Base-by-base conservation (phyloP, 2,888 invertebrate genomes). In the Hyposoter dolosus region DNA sequence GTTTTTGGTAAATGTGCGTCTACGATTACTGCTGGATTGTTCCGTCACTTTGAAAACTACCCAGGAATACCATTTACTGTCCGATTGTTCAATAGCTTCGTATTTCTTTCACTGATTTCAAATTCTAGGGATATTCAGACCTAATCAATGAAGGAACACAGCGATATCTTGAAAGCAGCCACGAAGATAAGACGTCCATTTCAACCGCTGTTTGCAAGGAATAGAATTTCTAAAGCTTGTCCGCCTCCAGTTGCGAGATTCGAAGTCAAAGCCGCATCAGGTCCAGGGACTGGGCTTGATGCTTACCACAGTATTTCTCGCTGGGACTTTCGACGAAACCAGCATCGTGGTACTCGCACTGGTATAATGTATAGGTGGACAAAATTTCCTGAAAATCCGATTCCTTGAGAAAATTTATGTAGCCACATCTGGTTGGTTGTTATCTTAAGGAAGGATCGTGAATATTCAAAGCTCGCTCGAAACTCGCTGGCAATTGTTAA, bases 221-320 rank as follows among this genome's bases (percentile, higher is more conserved):
- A 63, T 71, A 65, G 53, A 71, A 83, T 69, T 80, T 45, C 69
- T 76, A 28, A 63, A 71, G 80, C 47, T 84, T 76, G 71, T 84
- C 19, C 47, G 35, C 19, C 12, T 43, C 56, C 28, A 10, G 65
- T 19, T 40, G 53, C 23, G 66, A 68, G 45, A 75, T 79, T 83
- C 75, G 47, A 69, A 74, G 28, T 74, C 83, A 79, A 83, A 83
- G 79, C 74, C 60, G 63, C 74, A 69, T 83, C 79, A 74, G 35
- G 68, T 56, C 68, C 72, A 56, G 23, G 45, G 56, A n/a, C 65
- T 72, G 53, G 50, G 53, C 50, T 43, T 56, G 78, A 77, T 83
- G 32, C 83, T 65, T 53, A 23, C 65, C 66, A 35, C 53, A 45
- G 32, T 23, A 28, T 50, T 74, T 81, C 65, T 17, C 40, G n/a